Evolutionary conservation across 2,797 vertebrate species (phyloP).

Genomic region (Brachymystax lenok): DNA sequence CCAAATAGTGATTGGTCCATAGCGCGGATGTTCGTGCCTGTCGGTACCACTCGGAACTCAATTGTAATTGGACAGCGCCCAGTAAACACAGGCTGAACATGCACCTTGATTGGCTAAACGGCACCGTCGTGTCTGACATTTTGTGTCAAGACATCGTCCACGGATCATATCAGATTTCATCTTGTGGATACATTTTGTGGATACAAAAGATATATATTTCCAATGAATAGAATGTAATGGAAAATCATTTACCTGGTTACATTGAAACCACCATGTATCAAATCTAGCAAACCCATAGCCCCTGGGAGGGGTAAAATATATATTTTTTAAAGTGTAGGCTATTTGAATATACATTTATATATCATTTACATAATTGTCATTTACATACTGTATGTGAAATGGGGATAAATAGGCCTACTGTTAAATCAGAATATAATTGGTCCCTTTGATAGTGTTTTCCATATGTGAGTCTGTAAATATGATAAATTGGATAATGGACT

Average conservation of each 20-base stretch:
- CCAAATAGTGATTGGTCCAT: slow-evolving; percentile 39
- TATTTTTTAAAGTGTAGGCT: neutral
- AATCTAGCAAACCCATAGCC: neutral
- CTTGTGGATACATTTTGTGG: slow-evolving; percentile 46
- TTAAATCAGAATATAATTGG: no score
- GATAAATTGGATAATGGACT: no score
- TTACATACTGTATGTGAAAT: no score
- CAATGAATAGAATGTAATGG: no score
- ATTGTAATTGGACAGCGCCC: slow-evolving; percentile 58
- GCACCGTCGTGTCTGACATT: slow-evolving; percentile 66
- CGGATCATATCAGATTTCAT: slow-evolving; percentile 69
- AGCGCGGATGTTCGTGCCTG: slow-evolving; percentile 46
- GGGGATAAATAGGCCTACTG: no score
- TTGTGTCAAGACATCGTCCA: slow-evolving; percentile 45
- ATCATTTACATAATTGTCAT: no score
- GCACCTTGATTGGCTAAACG: slow-evolving; percentile 56
- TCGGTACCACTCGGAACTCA: neutral
- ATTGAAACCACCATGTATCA: neutral
- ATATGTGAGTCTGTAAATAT: no score
- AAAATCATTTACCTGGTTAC: neutral
- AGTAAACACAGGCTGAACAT: slow-evolving; percentile 50
- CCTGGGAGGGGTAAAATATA: neutral
- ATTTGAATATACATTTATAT: no score
- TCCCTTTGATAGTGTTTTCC: no score
- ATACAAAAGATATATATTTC: neutral